Evolutionary conservation across 2,888 invertebrate species (phyloP), one percentile per base, ranked within the genome.

Genomic region (Parapristionchus giblindavisi): DNA sequence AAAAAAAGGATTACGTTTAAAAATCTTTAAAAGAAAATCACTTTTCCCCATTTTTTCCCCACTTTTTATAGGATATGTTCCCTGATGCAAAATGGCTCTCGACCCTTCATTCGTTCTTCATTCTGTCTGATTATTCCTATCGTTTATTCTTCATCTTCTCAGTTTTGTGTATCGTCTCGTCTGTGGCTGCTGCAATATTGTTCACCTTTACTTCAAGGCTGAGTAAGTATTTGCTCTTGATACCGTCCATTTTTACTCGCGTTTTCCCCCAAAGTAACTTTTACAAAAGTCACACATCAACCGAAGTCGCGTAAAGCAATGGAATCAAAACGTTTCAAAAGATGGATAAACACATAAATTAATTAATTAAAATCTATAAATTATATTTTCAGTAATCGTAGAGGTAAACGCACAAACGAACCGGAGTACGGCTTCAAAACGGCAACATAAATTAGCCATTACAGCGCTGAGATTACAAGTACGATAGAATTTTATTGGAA

Each of bases 391-490:
- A 61, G 61, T 40, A 38, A 61, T 61, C 61, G n/a, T 11, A 8
- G 40, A 38, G 17, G 38, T 61, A 6, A 24, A 36, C 24, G 61
- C n/a, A 61, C n/a, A 61, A 40, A 40, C 38, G 61, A 24, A 61
- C 11, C 40, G 38, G n/a, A 61, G 61, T 14, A 61, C 38, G 24
- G 24, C 40, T 14, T 61, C 61, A 24, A 61, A 40, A 27, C 4
- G 8, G 17, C 36, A 38, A 2, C 61, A 61, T 40, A 40, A 24
- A 24, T 40, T 38, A 24, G 61, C 60, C 6, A 60, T 60, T 17
- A 38, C 61, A 21, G 61, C 61, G 40, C 61, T 61, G 2, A 3
- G 40, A 40, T 27, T 40, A 34, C 61, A 61, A 40, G 61, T 60
- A 56, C 8, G 27, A 6, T 32, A 27, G 27, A 56, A 27, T 24